phyloP scores from a whole-genome alignment of 2,888 invertebrate species.

The Metallyticus violacea region DNA sequence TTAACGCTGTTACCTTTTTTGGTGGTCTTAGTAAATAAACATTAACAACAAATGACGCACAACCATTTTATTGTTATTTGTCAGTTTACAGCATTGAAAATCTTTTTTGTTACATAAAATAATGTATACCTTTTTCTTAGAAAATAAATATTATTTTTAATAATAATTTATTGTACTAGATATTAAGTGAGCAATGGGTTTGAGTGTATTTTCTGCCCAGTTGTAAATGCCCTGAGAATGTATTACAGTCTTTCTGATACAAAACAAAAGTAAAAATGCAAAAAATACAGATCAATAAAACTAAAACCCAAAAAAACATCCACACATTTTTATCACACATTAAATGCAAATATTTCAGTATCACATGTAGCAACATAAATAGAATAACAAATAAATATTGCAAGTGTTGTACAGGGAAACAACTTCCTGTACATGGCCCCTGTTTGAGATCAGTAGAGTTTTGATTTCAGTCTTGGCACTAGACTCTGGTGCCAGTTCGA shows the following conservation, averaged over 20 bases:
- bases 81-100: background rate
- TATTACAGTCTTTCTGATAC: background rate
- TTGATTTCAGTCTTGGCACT: background rate
- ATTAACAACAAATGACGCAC: background rate
- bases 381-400: too few relatives aligned
- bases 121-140: background rate
- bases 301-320: too few relatives aligned
- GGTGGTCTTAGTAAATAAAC: background rate
- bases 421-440: too few relatives aligned
- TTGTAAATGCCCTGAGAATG: background rate
- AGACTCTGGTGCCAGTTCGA: conserved; percentile 16
- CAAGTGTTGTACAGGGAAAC: too few relatives aligned
- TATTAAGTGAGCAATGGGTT: background rate
- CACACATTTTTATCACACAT: background rate
- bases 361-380: too few relatives aligned
- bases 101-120: background rate
- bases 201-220: background rate
- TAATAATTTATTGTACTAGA: background rate
- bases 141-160: background rate
- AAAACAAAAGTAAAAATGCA: background rate
- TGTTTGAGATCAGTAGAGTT: background rate
- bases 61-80: background rate
- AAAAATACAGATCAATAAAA: too few relatives aligned
- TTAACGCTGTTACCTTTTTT: too few relatives aligned
- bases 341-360: too few relatives aligned